Conservation (phyloP, 2,888 invertebrate genomes). For the Candidula unifasciata region DNA sequence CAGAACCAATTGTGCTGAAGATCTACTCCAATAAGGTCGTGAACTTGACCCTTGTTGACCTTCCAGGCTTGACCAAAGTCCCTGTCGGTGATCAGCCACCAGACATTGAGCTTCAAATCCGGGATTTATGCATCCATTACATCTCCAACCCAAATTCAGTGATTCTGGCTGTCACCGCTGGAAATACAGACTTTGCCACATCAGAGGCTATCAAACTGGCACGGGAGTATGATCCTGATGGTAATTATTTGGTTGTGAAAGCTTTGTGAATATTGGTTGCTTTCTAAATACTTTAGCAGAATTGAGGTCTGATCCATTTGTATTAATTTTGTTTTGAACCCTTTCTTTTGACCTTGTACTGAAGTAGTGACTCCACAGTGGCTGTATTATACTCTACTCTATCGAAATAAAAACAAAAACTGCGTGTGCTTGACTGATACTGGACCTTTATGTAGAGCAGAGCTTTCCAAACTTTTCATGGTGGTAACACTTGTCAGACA, state of each 20-base stretch:
- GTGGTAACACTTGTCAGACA: too few species aligned
- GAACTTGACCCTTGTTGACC: conserved; percentile 94
- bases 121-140: conserved; percentile 90
- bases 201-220: conserved; percentile 98
- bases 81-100: conserved; percentile 99
- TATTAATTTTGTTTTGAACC: too few species aligned
- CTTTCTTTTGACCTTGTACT: too few species aligned
- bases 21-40: conserved; percentile 97
- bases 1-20: conserved; percentile 96
- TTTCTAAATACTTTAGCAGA: too few species aligned
- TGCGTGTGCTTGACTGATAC: too few species aligned
- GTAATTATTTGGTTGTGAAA: conserved; percentile 76
- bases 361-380: too few species aligned
- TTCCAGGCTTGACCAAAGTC: conserved; percentile 98
- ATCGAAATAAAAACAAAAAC: too few species aligned
- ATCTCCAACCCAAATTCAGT: conserved; percentile 98
- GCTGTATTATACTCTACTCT: too few species aligned
- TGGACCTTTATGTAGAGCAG: too few species aligned
- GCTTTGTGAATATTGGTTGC: too few species aligned
- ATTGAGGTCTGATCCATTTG: too few species aligned
- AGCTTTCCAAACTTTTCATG: too few species aligned
- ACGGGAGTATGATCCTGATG: conserved; percentile 97
- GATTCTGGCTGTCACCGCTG: conserved; percentile 96
- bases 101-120: conserved; percentile 96
- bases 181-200: conserved; percentile 99